Evolutionary conservation across 1,140 invertebrate species (phyloP), one percentile per base, ranked within the genome.

Genomic region (Tribolium madens): DNA sequence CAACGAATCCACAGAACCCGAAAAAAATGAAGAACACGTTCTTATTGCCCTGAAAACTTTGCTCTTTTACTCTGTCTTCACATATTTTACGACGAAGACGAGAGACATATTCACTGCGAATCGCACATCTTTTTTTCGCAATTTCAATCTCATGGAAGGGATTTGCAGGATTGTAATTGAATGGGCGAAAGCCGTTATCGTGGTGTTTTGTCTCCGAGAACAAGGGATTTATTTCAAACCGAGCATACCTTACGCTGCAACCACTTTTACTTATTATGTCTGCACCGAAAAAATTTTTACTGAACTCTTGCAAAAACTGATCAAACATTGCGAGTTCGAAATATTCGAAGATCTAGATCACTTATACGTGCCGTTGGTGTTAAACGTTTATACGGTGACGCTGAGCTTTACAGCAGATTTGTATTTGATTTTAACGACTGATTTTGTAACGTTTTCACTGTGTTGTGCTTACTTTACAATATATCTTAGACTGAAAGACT

Each of bases 1-100:
- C n/a, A 33, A 64, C 10, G 53, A 82, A 50, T 70, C 79, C 6
- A 42, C 46, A 12, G 17, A 50, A 26, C 73, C 64, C 6, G 14
- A 57, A 6, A 69, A 50, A 77, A 31, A 46, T 12, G 78, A 88
- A 2, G 87, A 90, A 50, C 89, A 91, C 42, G 84, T 87, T 15
- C 86, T 93, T 14, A 92, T 91, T 0, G 89, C 89, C 18, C 87
- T 94, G 9, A 93, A 93, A 82, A 92, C 92, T 0, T 87, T 94
- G 0, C 91, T 94, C 87, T 93, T 94, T 85, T 94, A 93, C 86
- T 93, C 93, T 81, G 92, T 94, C 1, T 87, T 93, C 73, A 90
- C 92, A 0, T 94, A 94, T 85, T 93, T 92, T 76, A 88, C 87
- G 86, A 79, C 93, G 91, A 85, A 89, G 91, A 12, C 90, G 88